A percentile compares a stretch with the other conserved stretches of the same genome.
phyloP scores from a whole-genome alignment of 2,888 invertebrate species.

The Conchocele bisecta region DNA sequence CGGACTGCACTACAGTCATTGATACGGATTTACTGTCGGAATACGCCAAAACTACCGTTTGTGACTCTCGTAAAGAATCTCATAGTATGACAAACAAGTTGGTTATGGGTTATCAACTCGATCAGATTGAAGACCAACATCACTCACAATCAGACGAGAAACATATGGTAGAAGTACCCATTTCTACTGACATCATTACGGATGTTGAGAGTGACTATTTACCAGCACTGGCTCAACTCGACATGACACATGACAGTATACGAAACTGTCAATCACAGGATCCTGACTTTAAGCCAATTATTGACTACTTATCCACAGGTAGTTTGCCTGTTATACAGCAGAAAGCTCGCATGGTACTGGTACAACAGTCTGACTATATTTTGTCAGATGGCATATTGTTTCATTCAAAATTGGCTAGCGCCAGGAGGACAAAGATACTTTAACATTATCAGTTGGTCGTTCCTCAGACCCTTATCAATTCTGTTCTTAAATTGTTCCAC shows the following conservation, averaged over 20 bases:
- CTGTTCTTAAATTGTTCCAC: conserved; percentile 27
- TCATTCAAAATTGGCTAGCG: conserved; percentile 19
- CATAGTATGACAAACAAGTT: too few species aligned
- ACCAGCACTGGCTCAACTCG: background rate
- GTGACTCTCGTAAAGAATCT: too few species aligned
- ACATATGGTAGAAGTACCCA: too few species aligned
- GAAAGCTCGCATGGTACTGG: conserved; percentile 13
- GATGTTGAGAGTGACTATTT: background rate
- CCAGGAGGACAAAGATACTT: conserved; percentile 31
- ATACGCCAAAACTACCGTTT: too few species aligned
- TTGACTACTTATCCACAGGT: conserved; percentile 5
- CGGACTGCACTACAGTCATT: too few species aligned
- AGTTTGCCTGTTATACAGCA: conserved; percentile 34
- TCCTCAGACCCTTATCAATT: conserved; percentile 18
- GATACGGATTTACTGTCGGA: too few species aligned
- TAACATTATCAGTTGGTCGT: conserved; percentile 35
- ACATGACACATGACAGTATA: background rate
- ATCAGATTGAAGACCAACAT: too few species aligned
- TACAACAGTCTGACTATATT: conserved; percentile 22
- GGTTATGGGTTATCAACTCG: too few species aligned
- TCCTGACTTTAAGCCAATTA: background rate
- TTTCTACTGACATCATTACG: too few species aligned
- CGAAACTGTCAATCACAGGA: background rate
- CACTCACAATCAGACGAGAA: too few species aligned
- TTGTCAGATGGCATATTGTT: conserved; percentile 38